Conservation (phyloP, 2,888 invertebrate species). For the Apamea crenata region DNA sequence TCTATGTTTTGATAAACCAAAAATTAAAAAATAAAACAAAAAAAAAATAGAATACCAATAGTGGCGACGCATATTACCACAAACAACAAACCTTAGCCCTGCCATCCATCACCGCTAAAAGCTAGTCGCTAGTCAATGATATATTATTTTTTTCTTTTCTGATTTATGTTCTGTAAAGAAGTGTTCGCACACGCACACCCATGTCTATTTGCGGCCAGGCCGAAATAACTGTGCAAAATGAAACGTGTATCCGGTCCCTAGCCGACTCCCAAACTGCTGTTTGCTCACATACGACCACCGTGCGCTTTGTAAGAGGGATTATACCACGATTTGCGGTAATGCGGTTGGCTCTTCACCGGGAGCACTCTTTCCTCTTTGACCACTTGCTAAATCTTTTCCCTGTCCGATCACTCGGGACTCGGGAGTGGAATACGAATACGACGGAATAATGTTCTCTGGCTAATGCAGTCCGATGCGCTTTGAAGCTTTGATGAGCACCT, state of each 20-base stretch:
- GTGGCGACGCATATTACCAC: slow-evolving; percentile 59
- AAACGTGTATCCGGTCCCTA: slow-evolving; percentile 81
- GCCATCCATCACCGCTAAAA: slow-evolving; percentile 75
- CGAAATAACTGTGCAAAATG: slow-evolving; percentile 83
- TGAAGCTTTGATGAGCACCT: slow-evolving; percentile 76
- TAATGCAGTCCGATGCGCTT: slow-evolving; percentile 73
- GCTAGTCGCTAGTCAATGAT: slow-evolving; percentile 74
- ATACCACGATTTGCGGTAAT: slow-evolving; percentile 83
- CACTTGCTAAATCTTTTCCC: slow-evolving; percentile 81
- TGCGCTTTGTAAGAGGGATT: slow-evolving; percentile 80
- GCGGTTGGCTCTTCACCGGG: slow-evolving; percentile 74
- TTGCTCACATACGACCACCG: slow-evolving; percentile 70
- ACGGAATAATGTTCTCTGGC: slow-evolving; percentile 69
- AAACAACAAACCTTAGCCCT: slow-evolving; percentile 71
- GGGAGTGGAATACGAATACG: slow-evolving; percentile 69
- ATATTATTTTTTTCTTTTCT: slow-evolving; percentile 78
- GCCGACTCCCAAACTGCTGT: slow-evolving; percentile 71
- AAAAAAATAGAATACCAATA: slow-evolving; percentile 27
- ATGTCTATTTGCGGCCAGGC: slow-evolving; percentile 83
- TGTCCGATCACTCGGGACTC: slow-evolving; percentile 75
- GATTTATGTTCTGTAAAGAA: slow-evolving; percentile 80
- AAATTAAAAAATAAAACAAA: slow-evolving; percentile 28
- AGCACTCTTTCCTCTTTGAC: slow-evolving; percentile 76
- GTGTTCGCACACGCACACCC: slow-evolving; percentile 76
- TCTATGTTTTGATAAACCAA: slow-evolving; percentile 13